A percentile compares a stretch with the other conserved stretches of the same genome.
Conservation (phyloP, 2,797 vertebrate species). For the Onychomys arenicola region DNA sequence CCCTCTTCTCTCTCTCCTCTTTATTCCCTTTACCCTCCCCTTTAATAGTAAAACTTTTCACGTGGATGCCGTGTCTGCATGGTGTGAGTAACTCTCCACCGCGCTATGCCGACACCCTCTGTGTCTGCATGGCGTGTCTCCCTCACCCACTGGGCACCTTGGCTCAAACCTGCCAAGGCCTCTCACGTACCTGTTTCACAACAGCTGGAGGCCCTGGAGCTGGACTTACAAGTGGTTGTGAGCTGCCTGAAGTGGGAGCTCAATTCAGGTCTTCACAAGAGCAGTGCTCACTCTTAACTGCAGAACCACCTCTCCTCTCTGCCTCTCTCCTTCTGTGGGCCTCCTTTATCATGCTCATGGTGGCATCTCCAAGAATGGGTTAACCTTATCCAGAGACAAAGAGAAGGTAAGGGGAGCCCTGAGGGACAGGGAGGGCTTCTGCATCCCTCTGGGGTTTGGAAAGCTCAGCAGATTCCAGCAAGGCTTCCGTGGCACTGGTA, state of each 20-base stretch:
- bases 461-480: not conserved
- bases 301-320: not conserved
- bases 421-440: constrained; percentile 29
- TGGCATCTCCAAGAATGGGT: constrained; percentile 58
- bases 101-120: too few species aligned
- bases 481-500: too few species aligned
- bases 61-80: too few species aligned
- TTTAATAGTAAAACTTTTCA: too few species aligned
- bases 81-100: too few species aligned
- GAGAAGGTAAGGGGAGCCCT: constrained; percentile 3
- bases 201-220: not conserved
- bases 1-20: too few species aligned
- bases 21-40: too few species aligned
- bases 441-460: constrained; percentile 64
- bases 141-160: too few species aligned
- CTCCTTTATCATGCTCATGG: constrained; percentile 19
- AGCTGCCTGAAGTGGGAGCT: not conserved
- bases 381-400: constrained; percentile 26
- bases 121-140: too few species aligned
- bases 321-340: not conserved
- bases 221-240: not conserved
- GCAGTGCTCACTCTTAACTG: not conserved
- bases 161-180: too few species aligned
- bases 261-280: not conserved
- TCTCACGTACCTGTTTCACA: too few species aligned